Percentiles rank a stretch among this genome's conserved stretches.
These are phyloP conservation scores for Seriola dumerili DNA, from an alignment of 2,113 vertebrate species.

Conservation along the genomic window DNA sequence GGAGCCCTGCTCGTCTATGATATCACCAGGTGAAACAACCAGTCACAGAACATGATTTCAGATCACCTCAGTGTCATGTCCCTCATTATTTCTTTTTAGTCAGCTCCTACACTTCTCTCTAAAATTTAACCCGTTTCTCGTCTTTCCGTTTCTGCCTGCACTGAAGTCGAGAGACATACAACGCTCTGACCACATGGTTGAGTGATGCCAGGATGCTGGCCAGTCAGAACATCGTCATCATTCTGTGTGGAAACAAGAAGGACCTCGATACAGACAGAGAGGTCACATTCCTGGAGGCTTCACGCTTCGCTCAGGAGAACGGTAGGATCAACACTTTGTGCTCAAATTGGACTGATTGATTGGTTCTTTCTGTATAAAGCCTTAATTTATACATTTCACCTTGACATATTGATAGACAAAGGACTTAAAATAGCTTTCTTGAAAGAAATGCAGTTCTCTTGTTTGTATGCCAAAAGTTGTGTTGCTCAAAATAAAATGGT, in stretches of 20 bases:
- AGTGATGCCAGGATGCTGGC: slow-evolving; percentile 93
- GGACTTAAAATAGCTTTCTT: not conserved
- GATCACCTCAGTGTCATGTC: not conserved
- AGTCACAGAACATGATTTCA: not conserved
- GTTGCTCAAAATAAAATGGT: not conserved
- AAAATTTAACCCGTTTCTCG: not conserved
- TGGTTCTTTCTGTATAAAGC: not conserved
- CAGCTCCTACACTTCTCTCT: not conserved
- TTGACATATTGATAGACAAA: not conserved
- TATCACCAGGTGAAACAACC: slow-evolving; percentile 89
- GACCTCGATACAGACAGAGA: slow-evolving; percentile 93
- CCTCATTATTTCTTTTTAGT: not conserved
- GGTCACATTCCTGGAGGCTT: slow-evolving; percentile 94
- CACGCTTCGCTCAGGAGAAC: slow-evolving; percentile 93
- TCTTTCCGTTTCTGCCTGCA: not conserved
- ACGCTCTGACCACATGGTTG: slow-evolving; percentile 93
- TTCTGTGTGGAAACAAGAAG: slow-evolving; percentile 95
- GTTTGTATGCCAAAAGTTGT: not conserved
- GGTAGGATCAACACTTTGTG: slow-evolving; percentile 73
- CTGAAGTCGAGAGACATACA: slow-evolving; percentile 92
- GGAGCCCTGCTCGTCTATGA: slow-evolving; percentile 94
- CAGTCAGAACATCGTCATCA: slow-evolving; percentile 95
- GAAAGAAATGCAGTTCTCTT: not conserved
- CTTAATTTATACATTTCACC: not conserved
- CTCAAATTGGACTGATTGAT: not conserved